These are phyloP conservation scores for Zootoca vivipara DNA, from an alignment of 2,113 vertebrate genomes.

Conservation along the genomic window DNA sequence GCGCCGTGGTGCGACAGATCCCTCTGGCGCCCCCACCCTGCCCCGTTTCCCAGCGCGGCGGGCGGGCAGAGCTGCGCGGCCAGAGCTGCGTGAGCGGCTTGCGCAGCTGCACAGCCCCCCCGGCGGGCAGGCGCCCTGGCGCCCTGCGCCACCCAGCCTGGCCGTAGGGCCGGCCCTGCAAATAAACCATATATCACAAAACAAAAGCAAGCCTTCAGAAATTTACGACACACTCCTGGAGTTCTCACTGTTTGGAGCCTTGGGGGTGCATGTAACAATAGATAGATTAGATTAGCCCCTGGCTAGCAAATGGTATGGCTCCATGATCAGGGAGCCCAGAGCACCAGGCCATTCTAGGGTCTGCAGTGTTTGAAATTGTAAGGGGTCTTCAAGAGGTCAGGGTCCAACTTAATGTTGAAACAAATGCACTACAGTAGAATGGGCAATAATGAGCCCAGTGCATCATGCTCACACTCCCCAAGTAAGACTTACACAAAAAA, in stretches of 20 bases:
- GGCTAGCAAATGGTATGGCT: not conserved
- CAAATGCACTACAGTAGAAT: not conserved
- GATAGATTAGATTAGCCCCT: not conserved
- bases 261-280: not conserved
- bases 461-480: not conserved
- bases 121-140: too few relatives aligned
- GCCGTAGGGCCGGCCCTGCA: too few relatives aligned
- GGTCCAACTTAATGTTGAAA: not conserved
- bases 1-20: too few relatives aligned
- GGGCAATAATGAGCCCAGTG: not conserved
- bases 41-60: too few relatives aligned
- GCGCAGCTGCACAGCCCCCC: too few relatives aligned
- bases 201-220: too few relatives aligned
- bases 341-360: not conserved
- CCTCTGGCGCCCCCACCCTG: too few relatives aligned
- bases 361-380: not conserved
- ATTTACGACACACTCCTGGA: not conserved
- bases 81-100: too few relatives aligned
- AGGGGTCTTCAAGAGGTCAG: not conserved
- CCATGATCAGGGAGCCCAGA: not conserved
- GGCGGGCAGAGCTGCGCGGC: too few relatives aligned
- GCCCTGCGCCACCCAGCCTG: too few relatives aligned
- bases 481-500: not conserved
- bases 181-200: too few relatives aligned
- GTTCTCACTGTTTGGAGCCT: not conserved